A percentile compares a stretch with the other conserved stretches of the same genome.
Conservation (phyloP, 2,888 invertebrate species). For the Ennomos fuscantarius region DNA sequence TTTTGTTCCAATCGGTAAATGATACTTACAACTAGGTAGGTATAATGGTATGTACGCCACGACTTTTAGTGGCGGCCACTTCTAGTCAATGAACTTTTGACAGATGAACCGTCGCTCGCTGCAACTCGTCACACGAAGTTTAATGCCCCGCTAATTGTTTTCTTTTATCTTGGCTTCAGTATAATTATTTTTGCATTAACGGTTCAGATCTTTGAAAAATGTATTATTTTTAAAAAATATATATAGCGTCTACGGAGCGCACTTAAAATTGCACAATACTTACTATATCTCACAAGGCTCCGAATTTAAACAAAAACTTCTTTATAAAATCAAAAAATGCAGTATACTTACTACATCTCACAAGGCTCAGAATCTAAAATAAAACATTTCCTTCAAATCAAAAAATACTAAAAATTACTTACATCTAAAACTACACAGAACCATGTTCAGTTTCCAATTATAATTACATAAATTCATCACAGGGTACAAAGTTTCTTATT, state of each 20-base stretch:
- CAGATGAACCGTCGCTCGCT: constrained; percentile 13
- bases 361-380: too few relatives aligned
- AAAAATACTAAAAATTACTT: constrained; percentile 2
- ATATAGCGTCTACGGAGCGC: too few relatives aligned
- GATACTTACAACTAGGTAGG: not conserved
- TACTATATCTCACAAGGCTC: too few relatives aligned
- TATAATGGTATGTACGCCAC: constrained; percentile 6
- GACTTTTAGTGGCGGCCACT: constrained; percentile 19
- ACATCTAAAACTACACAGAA: constrained; percentile 19
- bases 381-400: too few relatives aligned
- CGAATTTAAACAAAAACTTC: too few relatives aligned
- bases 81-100: constrained; percentile 30
- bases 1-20: too few relatives aligned
- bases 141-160: constrained; percentile 24
- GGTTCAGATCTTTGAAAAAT: too few relatives aligned
- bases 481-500: constrained; percentile 22
- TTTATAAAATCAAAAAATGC: not conserved
- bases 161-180: constrained; percentile 8
- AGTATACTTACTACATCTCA: too few relatives aligned
- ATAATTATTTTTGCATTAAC: constrained; percentile 10
- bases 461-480: constrained; percentile 28
- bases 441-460: constrained; percentile 27
- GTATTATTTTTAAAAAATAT: too few relatives aligned
- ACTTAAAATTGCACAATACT: too few relatives aligned
- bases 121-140: constrained; percentile 17